Conservation (phyloP, 2,113 vertebrate species). For the Stegastes partitus region DNA sequence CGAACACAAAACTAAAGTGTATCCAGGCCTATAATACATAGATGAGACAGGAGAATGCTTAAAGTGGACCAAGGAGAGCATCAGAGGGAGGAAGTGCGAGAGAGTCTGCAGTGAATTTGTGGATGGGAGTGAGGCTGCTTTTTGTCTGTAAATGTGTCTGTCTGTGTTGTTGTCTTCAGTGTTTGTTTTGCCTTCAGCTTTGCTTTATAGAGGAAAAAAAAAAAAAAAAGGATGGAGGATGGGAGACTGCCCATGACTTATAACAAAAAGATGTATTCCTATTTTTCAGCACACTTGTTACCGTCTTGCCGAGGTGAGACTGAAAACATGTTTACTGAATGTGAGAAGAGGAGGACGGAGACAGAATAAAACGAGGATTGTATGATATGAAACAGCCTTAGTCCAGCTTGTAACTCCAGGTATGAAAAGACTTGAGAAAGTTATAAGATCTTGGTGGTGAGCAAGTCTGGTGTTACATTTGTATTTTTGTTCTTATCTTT, state of each 20-base stretch:
- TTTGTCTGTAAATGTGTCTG: slow-evolving; percentile 53
- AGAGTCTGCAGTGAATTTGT: slow-evolving; percentile 12
- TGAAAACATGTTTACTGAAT: slow-evolving; percentile 22
- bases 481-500: slow-evolving; percentile 28
- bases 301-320: slow-evolving; percentile 1
- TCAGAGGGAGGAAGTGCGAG: slow-evolving; percentile 32
- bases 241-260: not conserved
- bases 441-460: slow-evolving; percentile 52
- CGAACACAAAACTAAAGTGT: slow-evolving; percentile 12
- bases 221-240: not conserved
- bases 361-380: slow-evolving; percentile 22
- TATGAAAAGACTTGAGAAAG: slow-evolving; percentile 57
- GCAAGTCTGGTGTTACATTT: slow-evolving; percentile 62
- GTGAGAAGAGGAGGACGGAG: not conserved
- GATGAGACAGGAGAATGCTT: slow-evolving; percentile 27
- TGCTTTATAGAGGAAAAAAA: slow-evolving; percentile 37
- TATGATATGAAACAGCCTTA: slow-evolving; percentile 64
- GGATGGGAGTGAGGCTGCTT: slow-evolving; percentile 51
- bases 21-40: slow-evolving; percentile 21
- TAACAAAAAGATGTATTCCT: slow-evolving; percentile 6
- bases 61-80: not conserved
- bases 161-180: slow-evolving; percentile 63
- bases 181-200: slow-evolving; percentile 66
- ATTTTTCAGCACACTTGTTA: slow-evolving; percentile 21
- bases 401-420: slow-evolving; percentile 60